phyloP scores from a whole-genome alignment of 2,888 invertebrate species.

The Hydroisotoma schaefferi region DNA sequence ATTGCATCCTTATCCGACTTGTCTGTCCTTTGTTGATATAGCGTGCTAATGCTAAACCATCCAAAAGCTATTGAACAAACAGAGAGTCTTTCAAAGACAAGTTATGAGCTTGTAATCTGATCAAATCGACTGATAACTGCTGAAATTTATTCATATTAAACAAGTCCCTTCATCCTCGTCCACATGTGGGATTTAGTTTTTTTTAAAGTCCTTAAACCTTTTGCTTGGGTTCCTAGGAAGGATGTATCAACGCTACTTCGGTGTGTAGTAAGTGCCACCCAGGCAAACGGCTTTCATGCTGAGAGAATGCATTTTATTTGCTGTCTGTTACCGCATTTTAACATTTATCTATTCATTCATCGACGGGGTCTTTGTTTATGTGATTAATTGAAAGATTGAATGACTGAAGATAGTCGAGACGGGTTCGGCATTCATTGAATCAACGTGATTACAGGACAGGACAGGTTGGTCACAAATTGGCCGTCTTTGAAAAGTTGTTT shows the following conservation, averaged over 20 bases:
- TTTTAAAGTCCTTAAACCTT: not conserved
- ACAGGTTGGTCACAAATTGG: no score
- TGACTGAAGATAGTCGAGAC: no score
- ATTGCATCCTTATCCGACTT: no score
- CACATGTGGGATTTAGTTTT: slow-evolving; percentile 6
- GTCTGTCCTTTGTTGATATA: no score
- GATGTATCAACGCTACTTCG: not conserved
- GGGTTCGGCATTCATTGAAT: no score
- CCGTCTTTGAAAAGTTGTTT: not conserved
- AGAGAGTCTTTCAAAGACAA: slow-evolving; percentile 4
- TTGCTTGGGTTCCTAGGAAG: not conserved
- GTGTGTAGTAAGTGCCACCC: not conserved
- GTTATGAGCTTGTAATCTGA: slow-evolving; percentile 28
- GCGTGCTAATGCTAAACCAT: no score
- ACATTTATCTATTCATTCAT: not conserved
- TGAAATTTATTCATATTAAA: slow-evolving; percentile 6
- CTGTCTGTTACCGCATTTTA: not conserved
- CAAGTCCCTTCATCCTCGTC: slow-evolving; percentile 11
- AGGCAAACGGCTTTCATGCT: no score
- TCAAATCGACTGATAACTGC: slow-evolving; percentile 26
- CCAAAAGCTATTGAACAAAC: slow-evolving; percentile 18
- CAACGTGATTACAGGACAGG: no score
- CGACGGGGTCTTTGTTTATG: no score
- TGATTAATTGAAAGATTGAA: no score
- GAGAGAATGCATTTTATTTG: no score